These are phyloP conservation scores for Coranthus polyacanthus DNA, from an alignment of 2,797 vertebrate genomes.

Conservation along the genomic window DNA sequence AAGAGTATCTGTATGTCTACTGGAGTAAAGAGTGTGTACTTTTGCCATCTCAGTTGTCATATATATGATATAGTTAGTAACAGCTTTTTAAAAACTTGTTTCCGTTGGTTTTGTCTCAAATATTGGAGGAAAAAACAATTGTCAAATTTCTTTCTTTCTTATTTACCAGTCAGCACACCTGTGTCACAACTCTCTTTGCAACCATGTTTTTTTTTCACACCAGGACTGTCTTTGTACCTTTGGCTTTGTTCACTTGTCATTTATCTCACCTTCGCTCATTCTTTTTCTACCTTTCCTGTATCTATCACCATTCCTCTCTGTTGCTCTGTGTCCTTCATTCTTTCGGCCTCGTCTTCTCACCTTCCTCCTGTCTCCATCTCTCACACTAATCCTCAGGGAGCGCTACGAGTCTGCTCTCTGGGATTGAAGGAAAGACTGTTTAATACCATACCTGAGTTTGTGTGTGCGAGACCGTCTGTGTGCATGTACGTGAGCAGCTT, in stretches of 20 bases:
- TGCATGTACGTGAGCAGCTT: slow-evolving; percentile 31
- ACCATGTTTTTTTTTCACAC: background rate
- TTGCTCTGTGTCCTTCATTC: slow-evolving; percentile 31
- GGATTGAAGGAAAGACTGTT: slow-evolving; percentile 68
- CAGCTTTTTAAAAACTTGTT: no score
- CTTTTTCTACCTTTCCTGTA: background rate
- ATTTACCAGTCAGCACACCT: no score
- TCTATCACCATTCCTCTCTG: slow-evolving; percentile 16
- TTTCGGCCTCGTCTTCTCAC: slow-evolving; percentile 44
- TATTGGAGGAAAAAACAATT: no score
- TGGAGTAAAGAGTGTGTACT: no score
- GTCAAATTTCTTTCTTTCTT: no score
- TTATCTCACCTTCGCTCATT: background rate
- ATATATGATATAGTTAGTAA: no score
- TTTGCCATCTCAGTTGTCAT: no score
- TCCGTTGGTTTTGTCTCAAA: background rate
- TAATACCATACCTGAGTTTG: slow-evolving; percentile 51
- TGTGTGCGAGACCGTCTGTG: slow-evolving; percentile 28
- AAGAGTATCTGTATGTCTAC: no score
- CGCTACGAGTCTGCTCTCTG: slow-evolving; percentile 53
- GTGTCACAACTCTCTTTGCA: slow-evolving; percentile 14
- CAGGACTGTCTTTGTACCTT: no score
- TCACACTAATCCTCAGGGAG: slow-evolving; percentile 63
- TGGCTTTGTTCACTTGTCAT: slow-evolving; percentile 27
- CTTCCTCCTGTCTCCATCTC: slow-evolving; percentile 44